Evolutionary conservation across 2,888 invertebrate species (phyloP), one percentile per base, ranked within the genome.

Genomic region (Cryptus viduatorius): DNA sequence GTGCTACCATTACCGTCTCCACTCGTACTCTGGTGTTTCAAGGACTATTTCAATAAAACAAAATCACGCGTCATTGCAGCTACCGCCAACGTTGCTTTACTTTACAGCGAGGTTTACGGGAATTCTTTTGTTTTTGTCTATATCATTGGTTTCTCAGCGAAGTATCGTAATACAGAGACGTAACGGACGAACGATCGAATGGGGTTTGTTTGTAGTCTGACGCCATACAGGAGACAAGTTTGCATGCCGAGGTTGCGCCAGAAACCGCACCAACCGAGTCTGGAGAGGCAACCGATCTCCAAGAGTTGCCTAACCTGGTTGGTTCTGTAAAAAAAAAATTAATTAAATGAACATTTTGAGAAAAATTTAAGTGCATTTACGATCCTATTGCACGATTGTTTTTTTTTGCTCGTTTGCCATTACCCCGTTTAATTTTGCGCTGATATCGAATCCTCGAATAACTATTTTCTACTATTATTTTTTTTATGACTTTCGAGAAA

Each of bases 291-390:
- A 91, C 90, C 90, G 93, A 93, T 85, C 90, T 93, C 90, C 92
- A 89, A 89, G 93, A 93, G 91, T 90, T 92, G 86, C 90, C 90
- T 88, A 92, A 92, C 86, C 92, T 91, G 93, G 93, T 93, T 93
- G 90, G 93, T 93, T 91, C 86, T 87, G 89, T 90, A 91, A 89
- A 85, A 89, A 88, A 86, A 87, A 83, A 65, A 82, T 82, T 82
- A 81, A 82, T 71, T 42, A 79, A 72, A 48, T 68, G 83, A 83
- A 61, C 37, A 16, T 24, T 77, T 73, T 31, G 61, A 29, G 3
- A 53, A 19, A 10, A 65, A 50, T 61, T 42, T 7, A 46, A 59
- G 61, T 29, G 67, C 14, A 31, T 61, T 31, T 19, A 65, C 59
- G 10, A 59, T 65, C 8, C 37, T 65, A 19, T 31, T 8, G 53